Base-by-base conservation (phyloP, 2,888 invertebrate species). In the Agrilus cyanescens region DNA sequence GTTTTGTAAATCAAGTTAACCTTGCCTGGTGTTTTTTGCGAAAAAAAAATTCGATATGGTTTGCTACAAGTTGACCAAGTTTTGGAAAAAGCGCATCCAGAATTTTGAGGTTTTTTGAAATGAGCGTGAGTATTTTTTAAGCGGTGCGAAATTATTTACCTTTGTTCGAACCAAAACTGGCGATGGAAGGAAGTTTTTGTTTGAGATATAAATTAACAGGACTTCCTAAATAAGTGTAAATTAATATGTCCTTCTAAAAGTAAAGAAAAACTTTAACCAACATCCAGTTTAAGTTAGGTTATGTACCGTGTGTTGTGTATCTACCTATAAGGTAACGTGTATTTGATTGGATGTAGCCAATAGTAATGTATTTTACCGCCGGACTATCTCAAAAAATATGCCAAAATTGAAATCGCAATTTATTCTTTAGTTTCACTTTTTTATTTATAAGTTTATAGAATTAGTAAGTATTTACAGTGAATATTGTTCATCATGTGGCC, bases 191-290 rank as follows among this genome's bases (percentile, higher is more conserved):
- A 38, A 32, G 25, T 37, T 38, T 45, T 45, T 44, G 38, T 46
- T 33, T 45, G 44, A 32, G 32, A n/a, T 20, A 14, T 15, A 37
- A 37, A 41, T 49, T 53, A 53, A 49, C 53, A 48, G 48, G 44
- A 37, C 31, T 37, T 37, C 48, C 49, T 50, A 56, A 58, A 57
- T 52, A 53, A 51, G 56, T 57, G 61, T 56, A 57, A 61, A 62
- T 59, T 58, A 56, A 58, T 57, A 58, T 58, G 60, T 57, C 61
- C 59, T 61, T 61, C 57, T 44, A 40, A 12, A 12, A 29, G 25
- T 25, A 25, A 25, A 25, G 25, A 25, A 25, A 25, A 25, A 25
- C 25, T 25, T 15, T 37, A 37, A 35, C 45, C 37, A 44, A 33
- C 46, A 42, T 44, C 18, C 34, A 40, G 38, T 25, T 12, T n/a